These are phyloP conservation scores for Lymantria monacha DNA, from an alignment of 2,888 invertebrate species.

Conservation along the genomic window DNA sequence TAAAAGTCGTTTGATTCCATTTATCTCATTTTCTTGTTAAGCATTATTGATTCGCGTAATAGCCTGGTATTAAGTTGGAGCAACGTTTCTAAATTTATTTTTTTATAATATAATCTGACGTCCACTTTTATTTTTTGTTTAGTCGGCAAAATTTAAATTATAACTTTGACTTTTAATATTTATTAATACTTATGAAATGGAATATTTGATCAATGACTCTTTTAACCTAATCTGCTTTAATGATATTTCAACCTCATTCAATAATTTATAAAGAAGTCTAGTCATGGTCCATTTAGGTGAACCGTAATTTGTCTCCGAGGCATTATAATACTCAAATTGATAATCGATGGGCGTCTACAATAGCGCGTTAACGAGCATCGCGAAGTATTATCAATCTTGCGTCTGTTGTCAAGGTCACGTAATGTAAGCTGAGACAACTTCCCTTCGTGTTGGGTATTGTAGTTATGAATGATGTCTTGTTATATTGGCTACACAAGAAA, in stretches of 20 bases:
- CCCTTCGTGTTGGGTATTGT: conserved; percentile 25
- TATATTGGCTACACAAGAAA: background rate
- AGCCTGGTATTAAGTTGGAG: background rate
- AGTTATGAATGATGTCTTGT: conserved; percentile 18
- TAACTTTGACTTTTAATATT: too few relatives aligned
- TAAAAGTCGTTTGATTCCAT: conserved; percentile 67
- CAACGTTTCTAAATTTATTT: background rate
- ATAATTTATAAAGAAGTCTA: conserved; percentile 32
- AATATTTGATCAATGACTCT: background rate
- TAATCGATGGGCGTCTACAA: conserved; percentile 61
- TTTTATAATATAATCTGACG: too few relatives aligned
- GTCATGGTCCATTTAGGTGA: conserved; percentile 41
- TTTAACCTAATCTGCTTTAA: background rate
- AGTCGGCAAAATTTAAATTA: too few relatives aligned
- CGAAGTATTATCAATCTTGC: conserved; percentile 56
- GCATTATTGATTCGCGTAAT: conserved; percentile 42
- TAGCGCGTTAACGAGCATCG: conserved; percentile 54
- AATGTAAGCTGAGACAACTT: conserved; percentile 21
- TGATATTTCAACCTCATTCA: conserved; percentile 15
- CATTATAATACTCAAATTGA: conserved; percentile 59
- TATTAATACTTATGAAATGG: too few relatives aligned
- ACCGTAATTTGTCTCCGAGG: conserved; percentile 54
- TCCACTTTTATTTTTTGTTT: too few relatives aligned
- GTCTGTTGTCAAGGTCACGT: conserved; percentile 45
- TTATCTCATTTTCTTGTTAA: conserved; percentile 65